phyloP scores from a whole-genome alignment of 1,140 invertebrate species.

The Drosophila pseudoananassae region DNA sequence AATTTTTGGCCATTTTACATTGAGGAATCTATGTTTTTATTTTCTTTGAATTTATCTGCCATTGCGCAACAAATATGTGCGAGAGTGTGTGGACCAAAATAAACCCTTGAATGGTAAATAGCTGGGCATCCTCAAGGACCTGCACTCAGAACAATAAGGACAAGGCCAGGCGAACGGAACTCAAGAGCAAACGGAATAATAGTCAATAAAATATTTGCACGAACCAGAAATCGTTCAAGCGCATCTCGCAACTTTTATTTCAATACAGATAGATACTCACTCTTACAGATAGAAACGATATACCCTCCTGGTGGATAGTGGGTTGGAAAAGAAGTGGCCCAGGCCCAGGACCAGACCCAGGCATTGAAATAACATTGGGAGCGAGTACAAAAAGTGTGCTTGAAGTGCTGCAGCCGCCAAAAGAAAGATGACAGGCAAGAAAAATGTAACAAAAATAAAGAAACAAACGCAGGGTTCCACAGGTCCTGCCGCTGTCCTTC shows the following conservation, averaged over 20 bases:
- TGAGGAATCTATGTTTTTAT: constrained; percentile 15
- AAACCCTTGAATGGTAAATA: constrained; percentile 53
- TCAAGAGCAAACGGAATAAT: constrained; percentile 62
- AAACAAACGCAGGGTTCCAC: constrained; percentile 23
- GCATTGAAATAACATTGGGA: constrained; percentile 59
- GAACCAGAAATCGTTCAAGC: constrained; percentile 68
- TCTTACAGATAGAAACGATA: constrained; percentile 21
- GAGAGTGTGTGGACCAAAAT: constrained; percentile 46
- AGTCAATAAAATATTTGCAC: constrained; percentile 82
- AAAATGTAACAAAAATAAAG: constrained; percentile 67
- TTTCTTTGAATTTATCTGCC: constrained; percentile 34
- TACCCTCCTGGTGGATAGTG: neutral
- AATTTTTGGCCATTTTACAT: constrained; percentile 34
- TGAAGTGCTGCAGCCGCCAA: constrained; percentile 55
- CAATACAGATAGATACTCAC: constrained; percentile 32
- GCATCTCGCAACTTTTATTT: constrained; percentile 57
- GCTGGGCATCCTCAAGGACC: constrained; percentile 39
- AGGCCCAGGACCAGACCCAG: constrained; percentile 26
- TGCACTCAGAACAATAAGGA: constrained; percentile 37
- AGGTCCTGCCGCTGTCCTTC: constrained; percentile 9
- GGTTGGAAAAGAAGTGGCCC: constrained; percentile 28
- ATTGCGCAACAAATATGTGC: constrained; percentile 35
- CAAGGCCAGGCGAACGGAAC: constrained; percentile 45
- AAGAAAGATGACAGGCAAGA: constrained; percentile 61
- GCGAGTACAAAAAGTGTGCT: constrained; percentile 48